Percentiles rank a stretch among this genome's conserved stretches.
These are phyloP conservation scores for Dioctria rufipes DNA, from an alignment of 2,888 invertebrate species.

Conservation along the genomic window DNA sequence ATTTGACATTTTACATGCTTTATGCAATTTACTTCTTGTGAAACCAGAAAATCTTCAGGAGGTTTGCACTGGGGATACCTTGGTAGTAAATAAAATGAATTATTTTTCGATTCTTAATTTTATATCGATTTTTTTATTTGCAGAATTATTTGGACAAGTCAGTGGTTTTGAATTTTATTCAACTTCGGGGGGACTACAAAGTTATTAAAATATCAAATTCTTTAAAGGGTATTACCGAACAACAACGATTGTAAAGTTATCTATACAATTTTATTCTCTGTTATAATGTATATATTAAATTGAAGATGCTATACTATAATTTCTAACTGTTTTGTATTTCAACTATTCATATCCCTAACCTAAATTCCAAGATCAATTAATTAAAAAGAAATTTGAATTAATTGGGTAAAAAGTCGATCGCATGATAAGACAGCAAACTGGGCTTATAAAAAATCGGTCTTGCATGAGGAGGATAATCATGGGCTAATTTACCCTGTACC, in stretches of 20 bases:
- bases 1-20: slow-evolving; percentile 96
- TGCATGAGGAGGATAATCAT: too few species aligned
- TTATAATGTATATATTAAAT: not conserved
- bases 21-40: slow-evolving; percentile 95
- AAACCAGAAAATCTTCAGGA: slow-evolving; percentile 97
- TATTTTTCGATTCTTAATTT: slow-evolving; percentile 37
- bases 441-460: too few species aligned
- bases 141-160: slow-evolving; percentile 93
- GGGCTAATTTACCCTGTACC: too few species aligned
- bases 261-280: not conserved
- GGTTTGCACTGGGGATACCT: slow-evolving; percentile 93
- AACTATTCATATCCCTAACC: not conserved
- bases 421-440: too few species aligned
- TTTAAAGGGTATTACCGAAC: slow-evolving; percentile 74
- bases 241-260: slow-evolving; percentile 58
- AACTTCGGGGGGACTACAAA: slow-evolving; percentile 94
- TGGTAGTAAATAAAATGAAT: slow-evolving; percentile 76
- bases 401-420: too few species aligned
- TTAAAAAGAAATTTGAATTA: too few species aligned
- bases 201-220: slow-evolving; percentile 81
- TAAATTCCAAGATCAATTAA: too few species aligned
- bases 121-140: slow-evolving; percentile 67
- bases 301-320: slow-evolving; percentile 16
- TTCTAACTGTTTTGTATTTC: not conserved
- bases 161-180: slow-evolving; percentile 93